Evolutionary conservation across 2,797 vertebrate species (phyloP), one percentile per base, ranked within the genome.

Genomic region (Podargus strigoides): DNA sequence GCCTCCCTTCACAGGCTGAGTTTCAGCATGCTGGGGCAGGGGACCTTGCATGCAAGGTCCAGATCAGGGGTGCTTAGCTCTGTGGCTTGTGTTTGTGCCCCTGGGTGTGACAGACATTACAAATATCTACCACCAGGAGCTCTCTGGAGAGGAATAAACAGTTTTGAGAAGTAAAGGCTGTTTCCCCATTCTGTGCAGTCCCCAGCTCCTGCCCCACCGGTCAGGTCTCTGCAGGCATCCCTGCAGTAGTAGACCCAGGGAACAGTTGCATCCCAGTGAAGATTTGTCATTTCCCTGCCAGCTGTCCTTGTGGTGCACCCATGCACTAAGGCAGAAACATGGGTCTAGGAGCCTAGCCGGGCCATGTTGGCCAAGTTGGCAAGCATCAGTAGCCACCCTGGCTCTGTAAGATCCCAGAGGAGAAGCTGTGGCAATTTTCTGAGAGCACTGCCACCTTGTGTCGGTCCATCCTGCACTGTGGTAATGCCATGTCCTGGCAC

Each of bases 401-500:
- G 44, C 34, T 50, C n/a, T 7, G 30, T 68, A 18, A 26, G 44
- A 32, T 64, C 53, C 69, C 23, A 0, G 55, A 42, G 62, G 32
- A 83, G 41, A 63, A 50, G 12, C 13, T 5, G 19, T 14, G 14
- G 53, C 26, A 22, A 8, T 53, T n/a, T 67, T 32, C 96, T 44
- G 90, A 60, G 76, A 83, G 94, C 78, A 12, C 93, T 93, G 95
- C 95, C 95, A 95, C 94, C 97, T 96, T 80, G 94, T 94, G 95
- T 90, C 27, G 2, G 36, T 23, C 46, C 76, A 0, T 32, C 64
- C 58, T 0, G 5, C 1, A 4, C n/a, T 3, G 24, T 2, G 20
- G 27, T 16, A 9, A 7, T 3, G 64, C 7, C 62, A 1, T 3
- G 15, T 22, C 47, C 30, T 8, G 50, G 42, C 37, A 4, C 0